Base-by-base conservation (phyloP, 2,797 vertebrate species). In the Tokudaia muenninki region DNA sequence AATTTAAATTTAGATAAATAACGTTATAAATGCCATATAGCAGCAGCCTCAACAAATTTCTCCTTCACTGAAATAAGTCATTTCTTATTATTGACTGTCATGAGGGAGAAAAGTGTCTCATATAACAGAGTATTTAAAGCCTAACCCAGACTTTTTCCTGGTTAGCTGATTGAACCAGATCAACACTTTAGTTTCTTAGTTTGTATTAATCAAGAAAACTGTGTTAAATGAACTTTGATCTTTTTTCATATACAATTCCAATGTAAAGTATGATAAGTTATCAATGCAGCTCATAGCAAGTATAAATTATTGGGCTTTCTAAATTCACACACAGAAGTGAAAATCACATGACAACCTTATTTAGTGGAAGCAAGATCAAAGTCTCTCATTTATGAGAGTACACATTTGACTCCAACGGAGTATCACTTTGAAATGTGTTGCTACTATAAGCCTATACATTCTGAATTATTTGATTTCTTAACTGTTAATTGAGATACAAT, bases 401-500 rank as follows among this genome's bases (percentile, higher is more conserved):
- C 12, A 26, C 47, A 52, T 70, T 70, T 70, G 83, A 70, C 31
- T 87, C 63, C 16, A 87, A 70, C 47, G 31, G 13, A 96, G 65
- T 37, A 75, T 92, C 96, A 94, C 37, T 97, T 97, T 94, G 93
- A 97, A 61, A 92, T 92, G 95, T 84, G 82, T 61, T 95, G 75
- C 75, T 88, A 89, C 94, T 88, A 89, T 74, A 90, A 88, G 88
- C 31, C 96, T 91, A 97, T 95, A 75, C n/a, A 74, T 96, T 97
- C 95, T 92, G 95, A 97, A 79, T 50, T 87, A 84, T 96, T 97
- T 90, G 96, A 92, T 97, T 97, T 97, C 97, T 95, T 78, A 77
- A 65, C 91, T 57, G 65, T 94, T 98, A 97, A 97, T 96, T 82
- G 90, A 95, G 97, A 92, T 86, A 83, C 94, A 98, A 98, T 98